Base-by-base conservation (phyloP, 2,888 invertebrate genomes). In the Plebejus argus region DNA sequence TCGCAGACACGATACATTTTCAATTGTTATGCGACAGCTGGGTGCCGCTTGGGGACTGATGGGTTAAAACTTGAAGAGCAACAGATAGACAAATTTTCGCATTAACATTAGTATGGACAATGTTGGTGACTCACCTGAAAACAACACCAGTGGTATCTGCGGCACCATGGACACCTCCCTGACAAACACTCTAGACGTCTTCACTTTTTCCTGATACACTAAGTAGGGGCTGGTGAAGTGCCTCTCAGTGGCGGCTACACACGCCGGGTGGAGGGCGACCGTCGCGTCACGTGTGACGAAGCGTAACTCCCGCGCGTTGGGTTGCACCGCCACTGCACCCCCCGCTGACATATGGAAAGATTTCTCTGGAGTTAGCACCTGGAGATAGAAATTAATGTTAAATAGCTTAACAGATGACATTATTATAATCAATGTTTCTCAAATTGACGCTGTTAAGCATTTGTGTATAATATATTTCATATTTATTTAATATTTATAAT, bases 161-260 rank as follows among this genome's bases (percentile, higher is more conserved):
- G 97, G 97, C 66, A 97, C 95, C 97, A 97, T 97, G 0, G 97
- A 96, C 82, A 97, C 96, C 85, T 97, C 97, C 66, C 97, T 93
- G 33, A 98, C 96, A 84, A 96, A 98, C 53, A 98, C 96, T 83
- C 96, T 95, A 3, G 96, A 96, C 0, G 98, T 98, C 86, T 96
- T 97, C 28, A 97, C 96, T 88, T 98, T 98, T 87, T 98, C 98
- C 86, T 97, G 97, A 85, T 96, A 98, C 35, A 97, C 96, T 70
- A 98, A 87, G 85, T 97, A 98, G 0, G 97, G 97, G 84, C 97
- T 96, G 10, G 95, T 91, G 85, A 96, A 98, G 84, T 95, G 92
- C 0, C 95, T 95, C 0, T 96, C 91, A 10, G 90, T 92, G 3
- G 96, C 95, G 86, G 97, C 97, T 0, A 97, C 95, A 0, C 97